Evolutionary conservation across 2,888 invertebrate genomes (phyloP).

Genomic region (Deilephila porcellus): DNA sequence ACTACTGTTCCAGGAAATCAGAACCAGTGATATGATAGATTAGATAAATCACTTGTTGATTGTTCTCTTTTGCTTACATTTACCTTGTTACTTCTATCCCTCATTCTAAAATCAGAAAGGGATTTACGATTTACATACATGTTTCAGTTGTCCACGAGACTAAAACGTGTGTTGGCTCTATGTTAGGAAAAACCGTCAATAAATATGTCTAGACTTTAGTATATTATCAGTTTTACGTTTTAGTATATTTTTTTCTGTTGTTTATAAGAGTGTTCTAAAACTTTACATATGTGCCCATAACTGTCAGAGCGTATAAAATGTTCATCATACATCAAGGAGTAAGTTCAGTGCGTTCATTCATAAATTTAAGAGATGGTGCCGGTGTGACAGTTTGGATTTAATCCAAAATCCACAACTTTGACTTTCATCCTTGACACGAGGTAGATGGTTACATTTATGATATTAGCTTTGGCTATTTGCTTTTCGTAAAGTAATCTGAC

Average conservation of each 20-base stretch:
- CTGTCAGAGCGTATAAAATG: conserved; percentile 30
- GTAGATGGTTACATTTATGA: conserved; percentile 41
- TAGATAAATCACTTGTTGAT: too few relatives aligned
- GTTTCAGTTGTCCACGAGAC: too few relatives aligned
- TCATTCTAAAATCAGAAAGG: too few relatives aligned
- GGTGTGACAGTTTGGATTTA: conserved; percentile 55
- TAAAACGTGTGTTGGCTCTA: too few relatives aligned
- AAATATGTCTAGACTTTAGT: too few relatives aligned
- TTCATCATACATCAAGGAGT: conserved; percentile 28
- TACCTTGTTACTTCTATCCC: too few relatives aligned
- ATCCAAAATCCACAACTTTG: conserved; percentile 63
- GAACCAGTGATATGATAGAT: too few relatives aligned
- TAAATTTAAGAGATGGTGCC: conserved; percentile 58
- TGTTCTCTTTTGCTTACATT: too few relatives aligned
- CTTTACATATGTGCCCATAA: background rate
- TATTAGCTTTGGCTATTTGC: conserved; percentile 24
- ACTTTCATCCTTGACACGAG: conserved; percentile 65
- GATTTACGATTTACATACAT: too few relatives aligned
- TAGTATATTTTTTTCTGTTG: background rate
- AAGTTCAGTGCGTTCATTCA: conserved; percentile 58
- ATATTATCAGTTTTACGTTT: background rate
- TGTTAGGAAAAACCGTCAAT: too few relatives aligned
- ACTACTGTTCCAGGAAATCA: too few relatives aligned
- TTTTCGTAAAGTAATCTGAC: conserved; percentile 9
- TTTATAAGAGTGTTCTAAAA: background rate